These are phyloP conservation scores for Carcina quercana DNA, from an alignment of 2,888 invertebrate genomes.

Conservation along the genomic window DNA sequence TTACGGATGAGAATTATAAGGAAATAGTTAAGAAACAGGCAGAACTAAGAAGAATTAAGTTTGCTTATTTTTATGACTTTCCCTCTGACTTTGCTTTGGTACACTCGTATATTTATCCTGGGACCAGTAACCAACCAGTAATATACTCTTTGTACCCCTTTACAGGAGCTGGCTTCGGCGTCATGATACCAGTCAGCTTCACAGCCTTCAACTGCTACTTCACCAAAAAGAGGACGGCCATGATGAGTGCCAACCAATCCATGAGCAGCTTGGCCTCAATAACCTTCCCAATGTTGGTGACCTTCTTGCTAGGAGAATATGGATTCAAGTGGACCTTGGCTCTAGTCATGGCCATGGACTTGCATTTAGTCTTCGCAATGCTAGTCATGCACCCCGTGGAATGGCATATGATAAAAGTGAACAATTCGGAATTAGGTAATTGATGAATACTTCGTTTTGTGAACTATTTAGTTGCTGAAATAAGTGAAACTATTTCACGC, in stretches of 20 bases:
- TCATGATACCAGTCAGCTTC: conserved; percentile 82
- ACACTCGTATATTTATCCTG: too few species aligned
- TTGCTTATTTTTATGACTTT: too few species aligned
- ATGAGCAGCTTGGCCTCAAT: conserved; percentile 80
- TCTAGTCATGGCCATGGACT: conserved; percentile 78
- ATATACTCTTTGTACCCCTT: too few species aligned
- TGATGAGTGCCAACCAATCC: conserved; percentile 85
- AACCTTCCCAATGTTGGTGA: conserved; percentile 78
- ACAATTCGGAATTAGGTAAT: conserved; percentile 28
- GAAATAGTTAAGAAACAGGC: too few species aligned
- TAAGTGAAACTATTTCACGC: too few species aligned
- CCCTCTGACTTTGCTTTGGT: too few species aligned
- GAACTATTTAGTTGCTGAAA: not conserved
- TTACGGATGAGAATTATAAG: too few species aligned
- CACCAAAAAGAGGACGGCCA: conserved; percentile 78
- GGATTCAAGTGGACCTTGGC: conserved; percentile 82
- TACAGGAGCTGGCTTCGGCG: conserved; percentile 80
- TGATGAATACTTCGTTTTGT: conserved; percentile 4
- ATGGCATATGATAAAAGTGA: conserved; percentile 75
- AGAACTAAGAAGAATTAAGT: too few species aligned
- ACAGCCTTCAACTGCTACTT: conserved; percentile 86
- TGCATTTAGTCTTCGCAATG: conserved; percentile 80
- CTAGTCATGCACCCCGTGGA: conserved; percentile 83
- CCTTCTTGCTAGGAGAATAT: conserved; percentile 74
- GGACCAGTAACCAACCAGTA: too few species aligned